These are phyloP conservation scores for Macrotis lagotis DNA, from an alignment of 2,113 vertebrate species.

Conservation along the genomic window DNA sequence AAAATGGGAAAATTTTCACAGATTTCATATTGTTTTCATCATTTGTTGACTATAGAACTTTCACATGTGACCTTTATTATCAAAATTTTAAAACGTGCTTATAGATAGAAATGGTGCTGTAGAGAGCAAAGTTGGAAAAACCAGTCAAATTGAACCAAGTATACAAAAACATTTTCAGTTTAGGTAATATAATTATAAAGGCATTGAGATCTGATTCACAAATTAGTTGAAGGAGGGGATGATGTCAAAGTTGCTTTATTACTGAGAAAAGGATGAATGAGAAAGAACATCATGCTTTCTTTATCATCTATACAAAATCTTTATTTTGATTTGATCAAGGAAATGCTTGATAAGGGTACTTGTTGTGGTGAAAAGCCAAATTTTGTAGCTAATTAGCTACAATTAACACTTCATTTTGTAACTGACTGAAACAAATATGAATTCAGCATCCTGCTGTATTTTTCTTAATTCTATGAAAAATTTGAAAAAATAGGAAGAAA, in stretches of 20 bases:
- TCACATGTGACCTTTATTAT: neutral
- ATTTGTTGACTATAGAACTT: neutral
- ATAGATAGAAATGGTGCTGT: neutral
- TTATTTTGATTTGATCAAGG: neutral
- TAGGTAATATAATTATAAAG: neutral
- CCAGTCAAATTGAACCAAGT: neutral
- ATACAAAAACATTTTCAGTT: neutral
- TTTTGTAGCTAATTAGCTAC: neutral
- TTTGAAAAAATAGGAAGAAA: too few relatives aligned
- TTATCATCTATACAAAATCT: neutral
- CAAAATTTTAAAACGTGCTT: neutral
- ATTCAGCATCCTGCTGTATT: neutral
- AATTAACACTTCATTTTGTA: neutral
- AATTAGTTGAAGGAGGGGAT: neutral
- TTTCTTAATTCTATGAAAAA: neutral
- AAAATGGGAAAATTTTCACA: neutral
- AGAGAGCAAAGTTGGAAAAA: neutral
- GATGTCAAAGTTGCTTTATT: neutral
- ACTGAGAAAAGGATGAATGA: neutral
- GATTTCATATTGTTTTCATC: neutral
- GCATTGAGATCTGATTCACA: neutral
- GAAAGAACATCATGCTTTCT: neutral
- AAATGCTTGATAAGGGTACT: neutral
- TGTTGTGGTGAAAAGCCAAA: neutral
- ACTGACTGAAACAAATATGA: neutral